Evolutionary conservation across 2,113 vertebrate genomes (phyloP), one percentile per base, ranked within the genome.

Genomic region (Oncorhynchus mykiss): DNA sequence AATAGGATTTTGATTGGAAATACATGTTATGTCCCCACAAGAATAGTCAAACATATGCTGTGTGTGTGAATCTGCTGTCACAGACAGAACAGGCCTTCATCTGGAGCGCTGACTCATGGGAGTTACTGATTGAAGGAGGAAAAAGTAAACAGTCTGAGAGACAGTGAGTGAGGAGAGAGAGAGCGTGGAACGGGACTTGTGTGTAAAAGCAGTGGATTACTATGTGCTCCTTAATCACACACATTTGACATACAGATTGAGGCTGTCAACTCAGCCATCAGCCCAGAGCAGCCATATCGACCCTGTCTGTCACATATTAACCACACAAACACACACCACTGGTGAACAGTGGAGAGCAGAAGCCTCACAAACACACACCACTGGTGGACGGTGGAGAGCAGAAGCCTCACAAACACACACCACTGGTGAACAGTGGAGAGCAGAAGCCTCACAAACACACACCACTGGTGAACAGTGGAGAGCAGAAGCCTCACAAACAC

Each of bases 161-260:
- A 34, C 39, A 45, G 39, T 45, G 39, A 45, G 39, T 45, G 39
- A 81, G 76, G 22, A 62, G 79, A 39, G 85, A 73, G 79, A 16
- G 12, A 18, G 51, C 16, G 16, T 54, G 76, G 68, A 54, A 82
- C 73, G 57, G 78, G 82, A 80, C 67, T 24, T 79, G 85, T 74
- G 91, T 87, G 89, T 89, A 87, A 91, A 92, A 91, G 89, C 87
- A 12, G 74, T 75, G 80, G 65, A 91, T 82, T 83, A 88, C 85
- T 87, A 88, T 88, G 90, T 88, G 90, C 90, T 93, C 89, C 86
- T 94, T 93, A 94, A 94, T 94, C 92, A 94, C 89, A 84, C 80
- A 82, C 13, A 84, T 89, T 88, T 93, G 93, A 94, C 93, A 94
- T 91, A 91, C 89, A 92, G 92, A 93, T 92, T 93, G 90, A 92